Percentiles rank a stretch among this genome's conserved stretches.
Conservation (phyloP, 2,113 vertebrate species). For the Oncorhynchus tshawytscha region DNA sequence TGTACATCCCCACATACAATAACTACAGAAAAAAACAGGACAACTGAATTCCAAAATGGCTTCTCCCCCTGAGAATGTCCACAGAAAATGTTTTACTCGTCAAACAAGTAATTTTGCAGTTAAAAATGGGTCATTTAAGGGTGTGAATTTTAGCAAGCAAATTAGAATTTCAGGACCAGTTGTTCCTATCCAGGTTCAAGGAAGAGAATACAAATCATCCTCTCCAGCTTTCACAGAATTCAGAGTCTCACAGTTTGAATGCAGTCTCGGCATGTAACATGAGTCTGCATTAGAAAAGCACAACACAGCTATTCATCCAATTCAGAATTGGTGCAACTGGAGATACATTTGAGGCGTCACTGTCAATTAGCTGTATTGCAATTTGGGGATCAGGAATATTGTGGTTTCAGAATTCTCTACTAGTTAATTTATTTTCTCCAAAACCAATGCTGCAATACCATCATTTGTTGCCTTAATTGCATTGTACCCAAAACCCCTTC, state of each 20-base stretch:
- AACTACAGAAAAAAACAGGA: neutral
- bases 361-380: neutral
- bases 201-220: constrained; percentile 16
- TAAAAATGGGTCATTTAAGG: too few relatives aligned
- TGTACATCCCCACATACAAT: constrained; percentile 10
- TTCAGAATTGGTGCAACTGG: constrained; percentile 22
- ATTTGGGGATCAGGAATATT: neutral
- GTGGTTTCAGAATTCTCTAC: neutral
- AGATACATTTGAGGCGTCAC: neutral
- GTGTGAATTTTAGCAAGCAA: neutral
- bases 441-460: constrained; percentile 1
- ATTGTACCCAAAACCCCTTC: constrained; percentile 16
- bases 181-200: constrained; percentile 7
- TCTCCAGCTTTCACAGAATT: constrained; percentile 13
- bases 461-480: constrained; percentile 4
- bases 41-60: constrained; percentile 8
- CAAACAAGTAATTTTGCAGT: neutral
- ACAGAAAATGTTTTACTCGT: neutral
- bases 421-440: constrained; percentile 6
- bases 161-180: constrained; percentile 2
- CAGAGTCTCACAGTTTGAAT: constrained; percentile 13
- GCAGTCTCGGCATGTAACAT: constrained; percentile 8
- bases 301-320: constrained; percentile 21
- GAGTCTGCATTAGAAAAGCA: constrained; percentile 36
- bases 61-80: neutral